These are phyloP conservation scores for Myotis myotis DNA, from an alignment of 2,797 vertebrate genomes.

Conservation along the genomic window DNA sequence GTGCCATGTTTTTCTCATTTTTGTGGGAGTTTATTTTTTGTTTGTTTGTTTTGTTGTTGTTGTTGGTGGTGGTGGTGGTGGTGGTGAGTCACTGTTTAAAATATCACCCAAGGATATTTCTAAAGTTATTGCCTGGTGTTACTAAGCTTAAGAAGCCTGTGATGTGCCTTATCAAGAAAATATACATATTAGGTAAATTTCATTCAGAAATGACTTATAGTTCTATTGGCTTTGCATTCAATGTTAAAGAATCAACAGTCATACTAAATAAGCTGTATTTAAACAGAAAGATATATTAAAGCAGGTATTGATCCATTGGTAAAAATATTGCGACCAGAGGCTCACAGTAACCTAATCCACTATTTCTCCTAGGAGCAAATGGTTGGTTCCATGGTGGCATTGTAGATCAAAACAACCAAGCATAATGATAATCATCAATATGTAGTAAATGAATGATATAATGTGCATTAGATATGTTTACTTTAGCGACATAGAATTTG, in stretches of 20 bases:
- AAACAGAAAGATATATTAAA: background rate
- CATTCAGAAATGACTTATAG: background rate
- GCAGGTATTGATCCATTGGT: background rate
- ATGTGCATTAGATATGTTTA: background rate
- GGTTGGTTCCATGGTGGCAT: background rate
- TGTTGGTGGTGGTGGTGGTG: background rate
- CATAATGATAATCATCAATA: background rate
- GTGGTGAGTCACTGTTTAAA: background rate
- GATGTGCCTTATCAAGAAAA: background rate
- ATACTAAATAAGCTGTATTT: background rate
- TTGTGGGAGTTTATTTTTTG: background rate
- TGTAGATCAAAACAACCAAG: background rate
- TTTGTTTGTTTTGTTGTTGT: background rate
- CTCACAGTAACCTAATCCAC: background rate
- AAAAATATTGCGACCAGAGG: background rate
- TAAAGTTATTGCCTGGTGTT: background rate
- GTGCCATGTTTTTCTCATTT: background rate
- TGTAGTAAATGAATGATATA: background rate
- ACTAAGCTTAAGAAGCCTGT: background rate
- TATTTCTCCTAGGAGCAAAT: background rate
- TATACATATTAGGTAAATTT: background rate
- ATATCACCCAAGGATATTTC: background rate
- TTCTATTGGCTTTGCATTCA: background rate
- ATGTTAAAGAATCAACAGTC: background rate
- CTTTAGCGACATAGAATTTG: background rate